Conservation (phyloP, 2,797 vertebrate species). For the Melanotaenia trifasciata region DNA sequence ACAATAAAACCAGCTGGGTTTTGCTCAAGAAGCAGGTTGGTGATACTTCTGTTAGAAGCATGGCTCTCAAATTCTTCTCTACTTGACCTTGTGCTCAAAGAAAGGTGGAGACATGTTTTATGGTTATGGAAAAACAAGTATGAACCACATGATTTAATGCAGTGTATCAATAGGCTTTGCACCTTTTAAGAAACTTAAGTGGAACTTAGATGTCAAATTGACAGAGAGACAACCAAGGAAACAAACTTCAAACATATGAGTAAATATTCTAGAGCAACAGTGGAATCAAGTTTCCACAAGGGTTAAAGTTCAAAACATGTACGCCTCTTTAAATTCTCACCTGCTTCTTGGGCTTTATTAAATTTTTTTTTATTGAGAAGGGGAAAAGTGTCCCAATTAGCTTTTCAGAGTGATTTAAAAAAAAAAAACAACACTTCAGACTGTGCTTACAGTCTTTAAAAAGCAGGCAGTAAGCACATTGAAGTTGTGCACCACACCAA, state of each 20-base stretch:
- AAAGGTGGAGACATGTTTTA: background rate
- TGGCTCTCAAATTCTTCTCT: constrained; percentile 3
- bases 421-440: background rate
- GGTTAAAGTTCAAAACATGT: background rate
- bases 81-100: background rate
- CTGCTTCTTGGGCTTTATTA: no score
- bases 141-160: background rate
- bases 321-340: background rate
- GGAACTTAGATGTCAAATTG: background rate
- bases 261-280: background rate
- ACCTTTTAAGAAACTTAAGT: background rate
- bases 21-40: background rate
- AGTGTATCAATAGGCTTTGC: background rate
- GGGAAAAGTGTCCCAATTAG: background rate
- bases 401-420: background rate
- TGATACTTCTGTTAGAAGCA: background rate
- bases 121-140: constrained; percentile 1
- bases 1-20: background rate
- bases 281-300: background rate
- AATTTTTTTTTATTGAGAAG: background rate
- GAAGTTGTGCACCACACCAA: background rate
- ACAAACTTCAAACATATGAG: background rate
- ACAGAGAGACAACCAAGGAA: no score
- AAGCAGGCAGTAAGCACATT: background rate
- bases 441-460: background rate